These are phyloP conservation scores for Paraplagusia blochii DNA, from an alignment of 2,113 vertebrate genomes.

Conservation along the genomic window DNA sequence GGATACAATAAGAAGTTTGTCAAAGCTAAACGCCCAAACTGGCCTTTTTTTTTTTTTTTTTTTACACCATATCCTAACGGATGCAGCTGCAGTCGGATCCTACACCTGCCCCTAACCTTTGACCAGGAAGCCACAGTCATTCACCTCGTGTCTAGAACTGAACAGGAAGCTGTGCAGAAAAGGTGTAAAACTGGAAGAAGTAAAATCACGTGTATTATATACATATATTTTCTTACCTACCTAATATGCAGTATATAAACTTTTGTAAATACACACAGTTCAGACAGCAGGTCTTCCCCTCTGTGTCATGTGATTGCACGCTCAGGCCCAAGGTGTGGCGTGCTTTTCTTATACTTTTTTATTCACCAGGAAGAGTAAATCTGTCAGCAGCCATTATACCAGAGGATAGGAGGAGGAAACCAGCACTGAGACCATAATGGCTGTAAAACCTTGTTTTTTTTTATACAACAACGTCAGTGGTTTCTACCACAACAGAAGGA, in stretches of 20 bases:
- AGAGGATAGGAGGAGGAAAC: conserved; percentile 56
- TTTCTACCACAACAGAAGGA: not conserved
- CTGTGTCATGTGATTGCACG: not conserved
- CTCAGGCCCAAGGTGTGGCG: conserved; percentile 27
- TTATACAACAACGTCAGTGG: conserved; percentile 7
- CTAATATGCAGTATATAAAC: conserved; percentile 40
- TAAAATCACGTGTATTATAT: too few species aligned
- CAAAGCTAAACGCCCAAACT: conserved; percentile 15
- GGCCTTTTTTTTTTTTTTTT: too few species aligned
- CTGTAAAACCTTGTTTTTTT: conserved; percentile 10
- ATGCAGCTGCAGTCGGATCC: conserved; percentile 60
- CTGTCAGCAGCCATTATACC: conserved; percentile 65
- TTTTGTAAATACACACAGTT: conserved; percentile 35
- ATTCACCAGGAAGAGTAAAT: conserved; percentile 58
- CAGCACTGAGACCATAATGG: not conserved
- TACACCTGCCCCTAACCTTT: conserved; percentile 62
- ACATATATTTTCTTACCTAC: too few species aligned
- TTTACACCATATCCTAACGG: conserved; percentile 42
- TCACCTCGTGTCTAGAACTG: conserved; percentile 29
- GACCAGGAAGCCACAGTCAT: conserved; percentile 45
- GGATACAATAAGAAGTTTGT: conserved; percentile 2
- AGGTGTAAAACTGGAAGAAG: too few species aligned
- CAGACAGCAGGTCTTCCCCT: conserved; percentile 40
- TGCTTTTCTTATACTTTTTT: conserved; percentile 27
- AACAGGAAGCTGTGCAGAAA: conserved; percentile 23